Base-by-base conservation (phyloP, 2,113 vertebrate species). In the Romanogobio albipinnatus region DNA sequence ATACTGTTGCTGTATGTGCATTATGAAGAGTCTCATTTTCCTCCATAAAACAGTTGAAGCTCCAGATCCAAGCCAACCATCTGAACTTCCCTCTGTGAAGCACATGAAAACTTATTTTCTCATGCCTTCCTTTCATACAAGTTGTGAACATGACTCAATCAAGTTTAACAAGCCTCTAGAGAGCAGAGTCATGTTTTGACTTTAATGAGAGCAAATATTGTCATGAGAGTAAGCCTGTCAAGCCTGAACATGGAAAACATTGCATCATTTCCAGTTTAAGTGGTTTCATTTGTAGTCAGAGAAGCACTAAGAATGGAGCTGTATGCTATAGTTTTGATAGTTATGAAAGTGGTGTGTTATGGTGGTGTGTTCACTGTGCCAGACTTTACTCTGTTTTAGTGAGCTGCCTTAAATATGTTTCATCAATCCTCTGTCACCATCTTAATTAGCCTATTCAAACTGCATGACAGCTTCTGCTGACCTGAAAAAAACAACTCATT, bases 81-180 rank as follows among this genome's bases (percentile, higher is more conserved):
- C 45, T 22, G 24, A 68, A 68, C 24, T 82, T 77, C 33, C 15
- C 58, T 26, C 56, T 58, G 58, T 64, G 36, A 49, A 73, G 15
- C n/a, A 24, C 39, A 9, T 43, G n/a, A 58, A 77, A 77, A 36
- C 61, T 59, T 78, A 47, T 47, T 53, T 36, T 9, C 29, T 59
- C n/a, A 10, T 76, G 51, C 43, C 51, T 87, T 49, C 59, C 14
- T 59, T 81, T 45, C 79, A 62, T 4, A 29, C 10, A 62, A 81
- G 82, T 26, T 81, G 70, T 81, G 19, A 53, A 26, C 19, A 81
- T 84, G 86, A 86, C 51, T 74, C 70, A 81, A 74, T 56, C 3
- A 43, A 58, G 76, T 84, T 87, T 81, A 84, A 87, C 86, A 84
- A 84, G 82, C 68, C 76, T 53, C 82, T 17, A 29, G 59, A 74